Evolutionary conservation across 2,797 vertebrate genomes (phyloP).

Genomic region (Danio jaintianensis): DNA sequence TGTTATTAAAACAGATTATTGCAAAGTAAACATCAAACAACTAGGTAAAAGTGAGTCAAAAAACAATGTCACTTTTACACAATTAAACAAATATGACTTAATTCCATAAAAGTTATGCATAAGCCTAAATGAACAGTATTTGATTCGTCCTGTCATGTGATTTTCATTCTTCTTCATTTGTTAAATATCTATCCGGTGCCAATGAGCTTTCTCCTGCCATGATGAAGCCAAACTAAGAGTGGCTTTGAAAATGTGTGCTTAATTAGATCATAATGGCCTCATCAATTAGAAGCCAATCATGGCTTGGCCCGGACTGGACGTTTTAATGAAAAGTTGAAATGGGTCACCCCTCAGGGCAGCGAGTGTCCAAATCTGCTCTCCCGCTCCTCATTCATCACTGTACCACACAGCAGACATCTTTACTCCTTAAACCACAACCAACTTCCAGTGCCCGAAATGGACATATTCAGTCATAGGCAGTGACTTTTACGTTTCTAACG

Average conservation of each 20-base stretch:
- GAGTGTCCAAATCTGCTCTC: constrained; percentile 63
- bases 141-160: neutral
- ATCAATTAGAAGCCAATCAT: constrained; percentile 94
- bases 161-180: neutral
- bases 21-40: too few relatives aligned
- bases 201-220: constrained; percentile 12
- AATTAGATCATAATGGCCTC: constrained; percentile 93
- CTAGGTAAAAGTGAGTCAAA: too few relatives aligned
- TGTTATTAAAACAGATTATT: too few relatives aligned
- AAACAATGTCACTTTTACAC: too few relatives aligned
- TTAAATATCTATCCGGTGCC: constrained; percentile 17
- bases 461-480: neutral
- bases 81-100: too few relatives aligned
- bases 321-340: constrained; percentile 88
- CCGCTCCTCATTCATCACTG: constrained; percentile 70
- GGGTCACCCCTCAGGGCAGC: constrained; percentile 79
- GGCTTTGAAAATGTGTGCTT: constrained; percentile 80
- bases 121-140: too few relatives aligned
- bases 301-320: constrained; percentile 82
- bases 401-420: constrained; percentile 17
- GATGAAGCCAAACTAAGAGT: constrained; percentile 32
- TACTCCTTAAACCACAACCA: constrained; percentile 39
- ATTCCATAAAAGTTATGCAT: too few relatives aligned
- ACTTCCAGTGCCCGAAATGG: neutral
- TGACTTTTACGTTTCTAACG: constrained; percentile 14